These are phyloP conservation scores for Uropetala carovei DNA, from an alignment of 2,888 invertebrate species.

Conservation along the genomic window DNA sequence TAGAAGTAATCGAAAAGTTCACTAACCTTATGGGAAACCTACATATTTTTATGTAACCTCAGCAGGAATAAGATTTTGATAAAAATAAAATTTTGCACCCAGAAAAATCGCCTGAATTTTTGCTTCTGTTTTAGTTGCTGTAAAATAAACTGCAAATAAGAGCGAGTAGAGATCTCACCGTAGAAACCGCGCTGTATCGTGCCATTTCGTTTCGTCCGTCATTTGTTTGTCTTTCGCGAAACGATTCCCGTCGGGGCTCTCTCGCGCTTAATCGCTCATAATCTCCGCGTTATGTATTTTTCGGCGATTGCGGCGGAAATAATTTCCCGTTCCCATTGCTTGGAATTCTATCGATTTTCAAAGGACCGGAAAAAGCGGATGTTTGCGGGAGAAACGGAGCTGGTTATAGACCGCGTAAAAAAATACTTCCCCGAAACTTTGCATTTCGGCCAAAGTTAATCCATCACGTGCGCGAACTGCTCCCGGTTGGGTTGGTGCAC, in stretches of 20 bases:
- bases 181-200: neutral
- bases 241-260: neutral
- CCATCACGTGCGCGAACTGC: neutral
- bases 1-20: no score
- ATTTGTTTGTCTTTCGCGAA: neutral
- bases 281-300: constrained; percentile 12
- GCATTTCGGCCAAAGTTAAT: constrained; percentile 19
- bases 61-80: no score
- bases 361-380: neutral
- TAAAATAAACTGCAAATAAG: no score
- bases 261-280: constrained; percentile 11
- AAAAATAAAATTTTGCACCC: no score
- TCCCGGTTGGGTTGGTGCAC: constrained; percentile 2
- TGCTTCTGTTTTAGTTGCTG: no score
- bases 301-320: constrained; percentile 4
- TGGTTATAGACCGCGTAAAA: neutral
- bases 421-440: neutral
- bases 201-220: neutral
- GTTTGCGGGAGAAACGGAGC: neutral
- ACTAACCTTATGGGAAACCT: no score
- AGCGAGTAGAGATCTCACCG: no score
- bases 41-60: no score
- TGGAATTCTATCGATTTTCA: neutral
- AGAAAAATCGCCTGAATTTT: no score
- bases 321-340: neutral